These are phyloP conservation scores for Laothoe populi DNA, from an alignment of 2,888 invertebrate species.

Conservation along the genomic window DNA sequence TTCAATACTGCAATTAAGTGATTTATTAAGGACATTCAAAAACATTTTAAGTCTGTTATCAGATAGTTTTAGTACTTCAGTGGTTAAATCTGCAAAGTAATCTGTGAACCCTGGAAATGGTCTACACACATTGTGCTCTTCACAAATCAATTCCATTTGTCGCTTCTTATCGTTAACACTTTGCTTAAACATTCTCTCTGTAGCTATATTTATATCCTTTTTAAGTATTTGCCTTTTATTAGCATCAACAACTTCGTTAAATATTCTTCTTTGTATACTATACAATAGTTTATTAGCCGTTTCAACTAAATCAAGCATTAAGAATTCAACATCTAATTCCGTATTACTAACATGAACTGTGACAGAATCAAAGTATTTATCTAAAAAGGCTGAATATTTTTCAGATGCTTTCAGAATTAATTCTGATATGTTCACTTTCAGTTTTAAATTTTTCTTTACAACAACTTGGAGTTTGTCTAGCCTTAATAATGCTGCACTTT, in stretches of 20 bases:
- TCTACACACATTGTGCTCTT: slow-evolving; percentile 45
- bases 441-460: background rate
- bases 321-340: slow-evolving; percentile 32
- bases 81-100: slow-evolving; percentile 46
- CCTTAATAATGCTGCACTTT: background rate
- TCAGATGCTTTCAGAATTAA: background rate
- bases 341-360: background rate
- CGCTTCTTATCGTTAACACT: slow-evolving; percentile 41
- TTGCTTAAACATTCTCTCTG: slow-evolving; percentile 35
- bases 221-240: slow-evolving; percentile 9
- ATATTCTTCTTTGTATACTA: slow-evolving; percentile 35
- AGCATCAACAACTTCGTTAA: slow-evolving; percentile 35
- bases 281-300: slow-evolving; percentile 40
- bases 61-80: slow-evolving; percentile 44
- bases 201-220: slow-evolving; percentile 6
- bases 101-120: slow-evolving; percentile 52
- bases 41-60: slow-evolving; percentile 40
- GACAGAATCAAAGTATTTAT: background rate
- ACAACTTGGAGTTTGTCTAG: background rate
- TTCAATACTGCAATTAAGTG: slow-evolving; percentile 32
- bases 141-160: slow-evolving; percentile 48
- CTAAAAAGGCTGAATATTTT: background rate
- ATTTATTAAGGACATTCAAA: slow-evolving; percentile 31
- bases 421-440: background rate
- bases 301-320: slow-evolving; percentile 45